Base-by-base conservation (phyloP, 2,797 vertebrate genomes). In the Eospalax fontanierii region DNA sequence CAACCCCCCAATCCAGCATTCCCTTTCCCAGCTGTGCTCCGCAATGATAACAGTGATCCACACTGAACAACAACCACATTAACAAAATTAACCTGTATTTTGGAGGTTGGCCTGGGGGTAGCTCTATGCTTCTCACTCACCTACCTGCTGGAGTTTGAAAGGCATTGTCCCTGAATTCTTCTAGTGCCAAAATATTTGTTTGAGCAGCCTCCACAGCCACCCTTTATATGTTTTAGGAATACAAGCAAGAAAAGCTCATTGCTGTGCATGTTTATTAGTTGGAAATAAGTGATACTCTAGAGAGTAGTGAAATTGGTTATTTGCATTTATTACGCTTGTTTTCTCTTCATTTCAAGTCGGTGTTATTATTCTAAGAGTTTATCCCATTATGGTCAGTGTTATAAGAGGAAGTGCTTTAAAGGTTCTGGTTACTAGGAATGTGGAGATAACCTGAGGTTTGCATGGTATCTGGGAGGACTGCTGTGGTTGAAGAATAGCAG, bases 31-130 rank as follows among this genome's bases (percentile, higher is more conserved):
- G 46, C 1, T 35, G 50, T 87, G 61, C 40, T 71, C 54, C n/a
- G 61, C 54, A 90, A 65, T 82, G 54, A 68, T 5, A 61, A 12
- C n/a, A n/a, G n/a, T n/a, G n/a, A n/a, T n/a, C n/a, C n/a, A n/a
- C n/a, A 35, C 79, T 28, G 81, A 84, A 33, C 30, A 43, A 6
- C 0, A 71, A 33, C 16, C 43, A 22, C 14, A 35, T 26, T 33
- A n/a, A 91, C 50, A 95, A 93, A 85, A 54, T 35, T 24, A 87
- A 66, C 66, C 38, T 85, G 26, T 46, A 14, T 35, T 95, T 84
- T 57, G 38, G 40, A 93, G 2, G 18, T 28, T 76, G 24, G 46
- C 35, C 1, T 65, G 73, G 12, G 26, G 65, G 75, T 24, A 1
- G 6, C 30, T 73, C 28, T 82, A 21, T 74, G 73, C 43, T 65